Base-by-base conservation (phyloP, 1,140 invertebrate genomes). In the Nebria ingens region DNA sequence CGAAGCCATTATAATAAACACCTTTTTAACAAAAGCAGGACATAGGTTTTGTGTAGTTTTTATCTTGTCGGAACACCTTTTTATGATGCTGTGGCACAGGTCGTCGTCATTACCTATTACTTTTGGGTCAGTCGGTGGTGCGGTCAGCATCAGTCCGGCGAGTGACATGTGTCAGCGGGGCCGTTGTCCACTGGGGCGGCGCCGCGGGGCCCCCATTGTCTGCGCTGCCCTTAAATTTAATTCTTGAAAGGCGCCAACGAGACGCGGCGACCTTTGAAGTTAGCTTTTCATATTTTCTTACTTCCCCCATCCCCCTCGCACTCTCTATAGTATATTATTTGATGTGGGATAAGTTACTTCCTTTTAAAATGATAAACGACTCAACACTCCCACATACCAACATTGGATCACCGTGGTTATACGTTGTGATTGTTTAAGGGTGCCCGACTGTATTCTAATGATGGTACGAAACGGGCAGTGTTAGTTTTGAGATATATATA, bases 151-250 rank as follows among this genome's bases (percentile, higher is more conserved):
- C 40, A 45, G 40, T 45, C 15, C 40, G 17, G 42, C 52, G 51
- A 57, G 53, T 58, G 56, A 58, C 56, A 58, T 53, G 56, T 58
- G 56, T 58, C 56, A 54, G 45, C 52, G 50, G 29, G 22, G 56
- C 56, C 52, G 56, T 57, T 52, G 34, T 54, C 19, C 56, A 45
- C 9, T 17, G 40, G 40, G 40, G 40, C 17, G 40, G 40, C 40
- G 15, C 40, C 40, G 40, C 40, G 17, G 40, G 40, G 40, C 9
- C 40, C 40, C 40, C 15, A 45, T 45, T 45, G 40, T 45, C 40
- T 45, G 17, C 40, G 4, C 40, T 45, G 40, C 40, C 40, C 40
- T 45, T 45, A 45, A 45, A 45, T 45, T 45, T 45, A 45, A 45
- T 45, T 45, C 40, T 45, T 45, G 40, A 45, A 45, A 45, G 40